Evolutionary conservation across 2,113 vertebrate genomes (phyloP).

Genomic region (Morphnarchus princeps): DNA sequence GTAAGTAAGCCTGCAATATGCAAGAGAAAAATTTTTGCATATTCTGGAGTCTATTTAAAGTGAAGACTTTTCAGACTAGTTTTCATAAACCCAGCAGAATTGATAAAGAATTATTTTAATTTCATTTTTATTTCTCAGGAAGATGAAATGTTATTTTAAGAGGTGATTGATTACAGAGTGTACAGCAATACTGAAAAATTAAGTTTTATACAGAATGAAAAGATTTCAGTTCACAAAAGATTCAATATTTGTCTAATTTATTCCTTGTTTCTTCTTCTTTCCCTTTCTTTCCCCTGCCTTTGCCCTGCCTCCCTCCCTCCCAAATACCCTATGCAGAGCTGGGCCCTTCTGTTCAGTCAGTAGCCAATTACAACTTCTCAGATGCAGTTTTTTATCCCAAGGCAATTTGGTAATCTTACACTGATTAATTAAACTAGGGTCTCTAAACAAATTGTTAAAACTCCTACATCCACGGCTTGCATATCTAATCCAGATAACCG

Average conservation of each 20-base stretch:
- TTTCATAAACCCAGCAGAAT: neutral
- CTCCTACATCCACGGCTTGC: neutral
- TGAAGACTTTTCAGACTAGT: neutral
- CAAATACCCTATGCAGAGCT: neutral
- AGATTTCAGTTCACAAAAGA: neutral
- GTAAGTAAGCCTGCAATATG: neutral
- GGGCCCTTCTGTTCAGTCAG: neutral
- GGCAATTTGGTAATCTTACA: neutral
- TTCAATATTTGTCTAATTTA: neutral
- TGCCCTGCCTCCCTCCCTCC: neutral
- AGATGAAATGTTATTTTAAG: neutral
- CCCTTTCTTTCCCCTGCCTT: neutral
- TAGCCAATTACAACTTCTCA: constrained; percentile 10
- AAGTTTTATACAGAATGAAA: neutral
- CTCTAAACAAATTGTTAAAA: constrained; percentile 16
- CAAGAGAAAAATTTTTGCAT: neutral
- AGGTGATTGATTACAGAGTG: neutral
- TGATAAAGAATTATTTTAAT: neutral
- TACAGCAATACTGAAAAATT: neutral
- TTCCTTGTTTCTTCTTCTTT: neutral
- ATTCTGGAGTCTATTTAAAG: neutral
- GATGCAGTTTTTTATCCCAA: neutral
- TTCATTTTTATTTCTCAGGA: neutral
- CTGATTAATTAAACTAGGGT: constrained; percentile 28
- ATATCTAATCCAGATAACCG: constrained; percentile 40